A percentile compares a stretch with the other conserved stretches of the same genome.
Conservation (phyloP, 2,888 invertebrate genomes). For the Eupithecia insigniata region DNA sequence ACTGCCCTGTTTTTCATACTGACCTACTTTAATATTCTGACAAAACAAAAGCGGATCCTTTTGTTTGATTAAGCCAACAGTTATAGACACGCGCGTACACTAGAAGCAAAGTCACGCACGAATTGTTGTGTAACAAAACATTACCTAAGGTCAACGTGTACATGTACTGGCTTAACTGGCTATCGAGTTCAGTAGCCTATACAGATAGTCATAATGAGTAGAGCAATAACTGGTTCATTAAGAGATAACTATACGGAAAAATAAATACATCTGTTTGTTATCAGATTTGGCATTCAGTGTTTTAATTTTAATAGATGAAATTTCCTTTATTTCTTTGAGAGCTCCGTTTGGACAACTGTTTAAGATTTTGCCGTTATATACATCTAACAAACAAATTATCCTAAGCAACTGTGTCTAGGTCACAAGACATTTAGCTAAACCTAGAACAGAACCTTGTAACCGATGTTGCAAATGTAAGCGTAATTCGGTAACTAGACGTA, state of each 20-base stretch:
- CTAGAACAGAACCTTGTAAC: slow-evolving; percentile 42
- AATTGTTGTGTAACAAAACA: slow-evolving; percentile 46
- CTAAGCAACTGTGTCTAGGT: slow-evolving; percentile 3
- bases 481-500: slow-evolving; percentile 36
- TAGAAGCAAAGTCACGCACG: slow-evolving; percentile 43
- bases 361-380: neutral
- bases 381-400: no score
- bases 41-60: neutral
- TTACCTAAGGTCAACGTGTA: slow-evolving; percentile 44
- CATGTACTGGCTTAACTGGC: slow-evolving; percentile 6
- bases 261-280: neutral
- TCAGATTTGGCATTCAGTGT: neutral
- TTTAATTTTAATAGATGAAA: no score
- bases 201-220: slow-evolving; percentile 35
- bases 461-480: slow-evolving; percentile 40
- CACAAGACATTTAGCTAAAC: slow-evolving; percentile 27
- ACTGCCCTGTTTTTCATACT: neutral
- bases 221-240: slow-evolving; percentile 33
- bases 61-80: slow-evolving; percentile 1
- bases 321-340: neutral
- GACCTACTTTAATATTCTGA: neutral
- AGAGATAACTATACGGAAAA: slow-evolving; percentile 24
- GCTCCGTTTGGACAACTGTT: neutral
- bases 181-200: slow-evolving; percentile 39
- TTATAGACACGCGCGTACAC: slow-evolving; percentile 25